Evolutionary conservation across 2,113 vertebrate genomes (phyloP), one percentile per base, ranked within the genome.

Genomic region (Grammomys dolichurus): DNA sequence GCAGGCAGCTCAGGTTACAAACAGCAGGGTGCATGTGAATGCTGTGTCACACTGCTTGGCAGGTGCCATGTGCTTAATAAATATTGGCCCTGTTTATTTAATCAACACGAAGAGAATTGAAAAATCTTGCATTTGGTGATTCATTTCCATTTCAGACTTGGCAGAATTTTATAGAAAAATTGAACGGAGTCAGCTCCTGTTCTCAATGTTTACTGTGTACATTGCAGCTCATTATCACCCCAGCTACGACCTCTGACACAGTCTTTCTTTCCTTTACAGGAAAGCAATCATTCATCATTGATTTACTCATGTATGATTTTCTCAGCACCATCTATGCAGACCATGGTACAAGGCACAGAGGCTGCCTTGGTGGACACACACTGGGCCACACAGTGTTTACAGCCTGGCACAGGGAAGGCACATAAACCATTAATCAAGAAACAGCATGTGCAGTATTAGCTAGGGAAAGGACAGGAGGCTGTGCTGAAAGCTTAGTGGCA

Each of bases 121-220:
- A 84, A n/a, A 84, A 31, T 14, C 67, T 82, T 22, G 36, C 22
- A 81, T 60, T 63, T 80, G 43, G n/a, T 24, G 63, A 80, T 89
- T 91, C 63, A 78, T 65, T 92, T 70, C 56, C 28, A 43, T 69
- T 96, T 94, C 40, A 46, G 20, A 84, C 81, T 91, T 54, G 7
- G 67, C 19, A 3, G 72, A 17, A 7, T 48, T 93, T 92, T 85
- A 65, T 54, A 70, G 89, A 65, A 63, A 56, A 69, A 31, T 33
- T 65, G 33, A 56, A 7, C 24, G 2, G 85, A 60, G 60, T 31
- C 6, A 26, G 16, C 43, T 65, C 65, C 81, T 31, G 31, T 81
- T 81, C 33, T 54, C 11, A 6, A 36, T 43, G 36, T 56, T 92
- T 76, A 11, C 67, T 72, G 80, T 93, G 43, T 14, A 36, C 67